Conservation (phyloP, 2,113 vertebrate genomes). For the Calonectris borealis region DNA sequence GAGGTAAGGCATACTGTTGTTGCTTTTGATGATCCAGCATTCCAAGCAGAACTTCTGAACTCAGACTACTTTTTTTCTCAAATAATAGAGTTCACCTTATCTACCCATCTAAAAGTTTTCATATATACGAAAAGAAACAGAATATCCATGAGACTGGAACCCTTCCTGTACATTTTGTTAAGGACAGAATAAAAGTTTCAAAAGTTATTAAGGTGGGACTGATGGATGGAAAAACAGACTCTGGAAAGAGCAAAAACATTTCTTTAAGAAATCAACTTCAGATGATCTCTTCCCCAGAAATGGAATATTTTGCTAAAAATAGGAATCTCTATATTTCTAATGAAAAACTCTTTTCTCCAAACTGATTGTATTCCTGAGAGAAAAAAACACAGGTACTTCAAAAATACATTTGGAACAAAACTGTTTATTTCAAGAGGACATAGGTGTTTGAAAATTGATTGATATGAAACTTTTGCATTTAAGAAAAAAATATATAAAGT, state of each 20-base stretch:
- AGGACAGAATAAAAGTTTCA: neutral
- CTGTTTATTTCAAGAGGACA: neutral
- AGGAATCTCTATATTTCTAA: neutral
- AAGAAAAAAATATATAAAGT: neutral
- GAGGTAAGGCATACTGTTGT: fast-evolving
- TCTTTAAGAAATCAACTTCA: neutral
- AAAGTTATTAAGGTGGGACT: neutral
- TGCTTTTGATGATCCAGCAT: neutral
- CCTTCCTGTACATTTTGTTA: neutral
- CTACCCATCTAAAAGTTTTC: neutral
- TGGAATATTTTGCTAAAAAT: neutral
- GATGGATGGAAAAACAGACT: neutral
- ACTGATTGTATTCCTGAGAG: neutral
- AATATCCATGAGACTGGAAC: neutral
- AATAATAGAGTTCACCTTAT: neutral
- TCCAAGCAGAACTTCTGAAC: neutral
- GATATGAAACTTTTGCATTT: neutral
- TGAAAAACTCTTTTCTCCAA: neutral
- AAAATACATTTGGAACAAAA: neutral
- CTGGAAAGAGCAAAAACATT: neutral
- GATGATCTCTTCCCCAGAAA: neutral
- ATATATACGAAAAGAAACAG: neutral
- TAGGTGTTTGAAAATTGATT: neutral
- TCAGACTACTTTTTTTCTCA: neutral
- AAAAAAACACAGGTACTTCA: neutral